Evolutionary conservation across 2,888 invertebrate genomes (phyloP).

Genomic region (Sinelater perroti): DNA sequence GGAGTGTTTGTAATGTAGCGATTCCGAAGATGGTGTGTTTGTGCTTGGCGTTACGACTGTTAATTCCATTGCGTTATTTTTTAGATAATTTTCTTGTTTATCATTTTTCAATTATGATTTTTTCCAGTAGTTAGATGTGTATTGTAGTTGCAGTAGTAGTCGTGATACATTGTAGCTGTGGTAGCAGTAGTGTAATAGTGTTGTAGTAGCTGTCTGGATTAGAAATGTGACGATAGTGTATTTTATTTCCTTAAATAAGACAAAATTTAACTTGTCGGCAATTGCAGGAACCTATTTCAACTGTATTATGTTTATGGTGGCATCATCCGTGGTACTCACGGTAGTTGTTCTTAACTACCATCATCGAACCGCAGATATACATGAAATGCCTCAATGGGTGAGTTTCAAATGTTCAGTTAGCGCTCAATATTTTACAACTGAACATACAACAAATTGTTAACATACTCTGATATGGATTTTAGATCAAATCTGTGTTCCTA

Average conservation of each 20-base stretch:
- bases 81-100: conserved; percentile 25
- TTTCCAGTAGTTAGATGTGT: conserved; percentile 6
- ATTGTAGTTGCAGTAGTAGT: conserved; percentile 6
- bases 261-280: conserved; percentile 20
- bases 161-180: conserved; percentile 16
- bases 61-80: conserved; percentile 46
- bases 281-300: conserved; percentile 92
- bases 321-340: conserved; percentile 95
- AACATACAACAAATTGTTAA: background rate
- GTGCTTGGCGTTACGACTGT: conserved; percentile 57
- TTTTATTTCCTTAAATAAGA: conserved; percentile 4
- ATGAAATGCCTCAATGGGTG: conserved; percentile 97
- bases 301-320: conserved; percentile 99
- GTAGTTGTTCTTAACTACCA: conserved; percentile 97
- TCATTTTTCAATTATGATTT: conserved; percentile 17
- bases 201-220: conserved; percentile 17
- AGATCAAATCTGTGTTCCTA: conserved; percentile 95
- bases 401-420: conserved; percentile 54
- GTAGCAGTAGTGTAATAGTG: conserved; percentile 17
- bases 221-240: conserved; percentile 28
- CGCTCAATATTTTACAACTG: background rate
- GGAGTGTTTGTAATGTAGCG: conserved; percentile 50
- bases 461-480: conserved; percentile 26
- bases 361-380: conserved; percentile 95
- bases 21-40: conserved; percentile 55